phyloP scores from a whole-genome alignment of 1,140 invertebrate genomes.

The Adoxophyes honmai region DNA sequence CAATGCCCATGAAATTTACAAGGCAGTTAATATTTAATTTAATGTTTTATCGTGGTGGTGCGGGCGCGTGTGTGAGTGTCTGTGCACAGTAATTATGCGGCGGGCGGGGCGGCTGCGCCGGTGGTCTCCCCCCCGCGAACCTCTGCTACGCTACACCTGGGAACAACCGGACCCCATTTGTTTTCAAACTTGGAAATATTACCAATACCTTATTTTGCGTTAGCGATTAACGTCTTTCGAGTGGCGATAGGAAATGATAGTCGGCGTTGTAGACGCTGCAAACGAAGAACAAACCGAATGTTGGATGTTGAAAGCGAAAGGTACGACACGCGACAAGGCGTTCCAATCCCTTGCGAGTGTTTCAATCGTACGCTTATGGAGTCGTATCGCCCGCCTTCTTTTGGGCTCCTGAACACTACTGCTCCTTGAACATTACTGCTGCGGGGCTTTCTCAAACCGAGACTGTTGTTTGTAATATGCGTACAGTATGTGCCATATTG shows the following conservation, averaged over 20 bases:
- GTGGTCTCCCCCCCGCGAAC: slow-evolving; percentile 45
- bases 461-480: no score
- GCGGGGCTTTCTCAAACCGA: no score
- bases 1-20: slow-evolving; percentile 69
- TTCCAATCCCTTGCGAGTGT: no score
- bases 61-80: slow-evolving; percentile 43
- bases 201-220: slow-evolving; percentile 15
- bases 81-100: slow-evolving; percentile 71
- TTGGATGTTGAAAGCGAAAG: no score
- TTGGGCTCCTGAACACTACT: no score
- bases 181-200: slow-evolving; percentile 28
- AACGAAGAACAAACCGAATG: no score
- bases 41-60: slow-evolving; percentile 54
- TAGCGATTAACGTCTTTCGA: slow-evolving; percentile 1
- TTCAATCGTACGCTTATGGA: no score
- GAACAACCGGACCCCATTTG: slow-evolving; percentile 48
- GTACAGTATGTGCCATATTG: no score
- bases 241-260: slow-evolving; percentile 5
- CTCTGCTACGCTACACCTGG: slow-evolving; percentile 40
- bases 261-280: no score
- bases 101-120: slow-evolving; percentile 54
- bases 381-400: no score
- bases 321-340: no score
- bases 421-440: no score
- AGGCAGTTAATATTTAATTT: slow-evolving; percentile 70